Conservation (phyloP, 2,113 vertebrate species). For the Nipponia nippon region DNA sequence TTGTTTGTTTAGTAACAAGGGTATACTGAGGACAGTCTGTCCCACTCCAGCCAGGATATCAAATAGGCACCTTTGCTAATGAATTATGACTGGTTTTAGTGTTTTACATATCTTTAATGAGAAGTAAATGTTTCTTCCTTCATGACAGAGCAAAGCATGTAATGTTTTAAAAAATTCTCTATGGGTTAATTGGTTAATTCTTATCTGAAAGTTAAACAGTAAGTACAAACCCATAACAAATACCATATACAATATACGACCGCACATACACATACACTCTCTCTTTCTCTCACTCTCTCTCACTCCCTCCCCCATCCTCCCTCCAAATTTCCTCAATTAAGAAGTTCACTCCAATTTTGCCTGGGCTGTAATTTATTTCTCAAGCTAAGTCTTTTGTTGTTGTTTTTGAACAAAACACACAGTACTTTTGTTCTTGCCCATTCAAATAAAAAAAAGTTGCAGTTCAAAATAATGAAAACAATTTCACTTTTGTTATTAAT, state of each 20-base stretch:
- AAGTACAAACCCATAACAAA: constrained; percentile 29
- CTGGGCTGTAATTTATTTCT: constrained; percentile 42
- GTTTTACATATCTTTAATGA: constrained; percentile 13
- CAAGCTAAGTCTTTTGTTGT: constrained; percentile 24
- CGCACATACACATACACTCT: background rate
- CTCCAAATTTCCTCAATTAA: constrained; percentile 55
- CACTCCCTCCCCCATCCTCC: background rate
- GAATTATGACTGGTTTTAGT: constrained; percentile 1
- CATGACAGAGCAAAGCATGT: background rate
- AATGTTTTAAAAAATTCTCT: background rate
- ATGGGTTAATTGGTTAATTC: constrained; percentile 8
- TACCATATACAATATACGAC: background rate
- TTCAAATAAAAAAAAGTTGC: constrained; percentile 54
- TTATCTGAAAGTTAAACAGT: constrained; percentile 52
- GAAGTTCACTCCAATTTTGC: constrained; percentile 25
- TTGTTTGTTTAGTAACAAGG: constrained; percentile 25
- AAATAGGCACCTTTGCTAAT: constrained; percentile 9
- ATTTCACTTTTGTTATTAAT: constrained; percentile 66
- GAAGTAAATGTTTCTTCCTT: background rate
- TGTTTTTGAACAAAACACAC: background rate
- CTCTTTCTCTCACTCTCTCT: background rate
- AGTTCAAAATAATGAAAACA: constrained; percentile 65
- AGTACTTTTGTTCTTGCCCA: constrained; percentile 49
- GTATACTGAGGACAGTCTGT: background rate
- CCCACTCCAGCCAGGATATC: background rate